Evolutionary conservation across 1,140 invertebrate species (phyloP).

Genomic region (Bathynomus jamesi): DNA sequence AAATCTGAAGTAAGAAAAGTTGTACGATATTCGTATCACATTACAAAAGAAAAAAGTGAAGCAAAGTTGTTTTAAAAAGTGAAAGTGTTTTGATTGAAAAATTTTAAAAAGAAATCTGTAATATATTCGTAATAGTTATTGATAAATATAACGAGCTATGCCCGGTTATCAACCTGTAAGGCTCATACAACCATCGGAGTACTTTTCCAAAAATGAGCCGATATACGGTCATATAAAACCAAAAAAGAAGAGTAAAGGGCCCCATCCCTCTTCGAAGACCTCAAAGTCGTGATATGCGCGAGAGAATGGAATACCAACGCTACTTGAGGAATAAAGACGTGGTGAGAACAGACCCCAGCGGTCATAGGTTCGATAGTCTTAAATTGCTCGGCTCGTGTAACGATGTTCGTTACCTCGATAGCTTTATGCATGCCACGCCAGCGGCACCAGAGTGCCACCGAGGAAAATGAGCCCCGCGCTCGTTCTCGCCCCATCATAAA

Average conservation of each 20-base stretch:
- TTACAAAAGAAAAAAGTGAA: too few species aligned
- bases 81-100: too few species aligned
- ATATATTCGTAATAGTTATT: too few species aligned
- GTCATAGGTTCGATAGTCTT: slow-evolving; percentile 29
- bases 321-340: slow-evolving; percentile 16
- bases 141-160: too few species aligned
- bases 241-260: slow-evolving; percentile 5
- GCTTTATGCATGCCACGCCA: slow-evolving; percentile 18
- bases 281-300: slow-evolving; percentile 12
- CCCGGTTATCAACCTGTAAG: slow-evolving; percentile 26
- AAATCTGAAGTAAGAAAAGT: too few species aligned
- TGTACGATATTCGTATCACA: too few species aligned
- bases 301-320: slow-evolving; percentile 19
- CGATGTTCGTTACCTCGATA: slow-evolving; percentile 28
- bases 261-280: slow-evolving; percentile 21
- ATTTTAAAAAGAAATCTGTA: too few species aligned
- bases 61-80: too few species aligned
- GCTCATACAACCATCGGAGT: slow-evolving; percentile 6
- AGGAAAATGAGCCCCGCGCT: not conserved
- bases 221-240: slow-evolving; percentile 12
- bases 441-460: not conserved
- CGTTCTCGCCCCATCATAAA: slow-evolving; percentile 10
- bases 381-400: slow-evolving; percentile 29
- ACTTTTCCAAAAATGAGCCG: slow-evolving; percentile 1
- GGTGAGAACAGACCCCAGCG: slow-evolving; percentile 10